Base-by-base conservation (phyloP, 2,113 vertebrate genomes). In the Parus major region DNA sequence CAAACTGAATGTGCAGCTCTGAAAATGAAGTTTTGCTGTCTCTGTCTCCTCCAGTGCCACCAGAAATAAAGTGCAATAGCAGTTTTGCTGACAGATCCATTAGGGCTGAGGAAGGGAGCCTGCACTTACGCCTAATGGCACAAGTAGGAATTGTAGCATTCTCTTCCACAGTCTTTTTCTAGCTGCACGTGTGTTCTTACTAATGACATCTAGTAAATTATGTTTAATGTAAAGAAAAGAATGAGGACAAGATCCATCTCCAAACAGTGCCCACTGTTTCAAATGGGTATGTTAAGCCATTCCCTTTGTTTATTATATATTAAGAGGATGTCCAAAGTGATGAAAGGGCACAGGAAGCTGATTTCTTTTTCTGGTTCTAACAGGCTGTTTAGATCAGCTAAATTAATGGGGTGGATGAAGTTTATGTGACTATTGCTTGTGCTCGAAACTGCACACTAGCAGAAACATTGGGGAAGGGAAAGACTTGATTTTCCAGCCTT, bases 1-100 rank as follows among this genome's bases (percentile, higher is more conserved):
- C 79, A 95, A 96, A 60, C 94, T 70, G 82, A 92, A 94, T 92
- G 60, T 41, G n/a, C 56, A 94, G 72, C 66, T 78, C 72, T 93
- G 82, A 20, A 94, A 95, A 94, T 35, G 47, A 96, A 90, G 85
- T 84, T 94, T 60, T 86, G 76, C 92, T 93, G 55, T 73, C 75
- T 90, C 50, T 20, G 41, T 71, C 61, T 96, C 60, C 78, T 93
- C 39, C n/a, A 29, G 24, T 83, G 85, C 42, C 79, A 94, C 90
- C 71, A 92, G 91, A 70, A 96, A 92, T 83, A 42, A 90, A 81
- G 53, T 64, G 86, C 81, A 71, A n/a, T n/a, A 46, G 76, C 31
- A 78, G 52, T 81, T 96, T 68, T 66, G 44, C 85, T 92, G 90
- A 75, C 82, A 87, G 56, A 75, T 76, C 53, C 66, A 41, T 88